Evolutionary conservation across 2,888 invertebrate species (phyloP).

Genomic region (Acleris emargana): DNA sequence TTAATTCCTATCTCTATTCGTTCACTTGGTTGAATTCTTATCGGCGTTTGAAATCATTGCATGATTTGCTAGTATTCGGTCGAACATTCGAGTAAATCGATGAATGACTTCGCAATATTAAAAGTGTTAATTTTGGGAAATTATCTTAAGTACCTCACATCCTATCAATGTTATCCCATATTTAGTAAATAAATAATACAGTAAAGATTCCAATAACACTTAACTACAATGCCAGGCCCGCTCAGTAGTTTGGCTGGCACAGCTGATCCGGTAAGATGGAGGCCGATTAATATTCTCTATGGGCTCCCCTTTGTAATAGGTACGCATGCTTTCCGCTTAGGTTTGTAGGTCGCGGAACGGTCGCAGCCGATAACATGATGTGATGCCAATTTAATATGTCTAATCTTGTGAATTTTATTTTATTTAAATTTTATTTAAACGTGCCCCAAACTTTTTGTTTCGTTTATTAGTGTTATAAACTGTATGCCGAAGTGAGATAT

Average conservation of each 20-base stretch:
- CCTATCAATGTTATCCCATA: too few species aligned
- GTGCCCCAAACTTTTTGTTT: too few species aligned
- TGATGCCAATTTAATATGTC: conserved; percentile 56
- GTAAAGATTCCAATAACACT: too few species aligned
- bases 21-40: conserved; percentile 21
- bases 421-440: too few species aligned
- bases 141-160: too few species aligned
- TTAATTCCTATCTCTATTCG: conserved; percentile 17
- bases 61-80: neutral
- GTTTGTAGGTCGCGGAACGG: conserved; percentile 74
- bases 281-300: conserved; percentile 61
- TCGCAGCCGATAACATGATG: conserved; percentile 63
- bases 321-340: conserved; percentile 52
- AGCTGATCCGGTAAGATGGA: conserved; percentile 43
- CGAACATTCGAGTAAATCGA: too few species aligned
- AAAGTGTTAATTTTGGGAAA: too few species aligned
- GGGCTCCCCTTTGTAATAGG: conserved; percentile 53
- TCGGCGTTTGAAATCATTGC: conserved; percentile 1
- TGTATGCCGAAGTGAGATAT: neutral
- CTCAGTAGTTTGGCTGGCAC: conserved; percentile 21
- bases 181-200: too few species aligned
- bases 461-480: too few species aligned
- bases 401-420: neutral
- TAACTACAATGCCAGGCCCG: neutral
- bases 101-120: too few species aligned